Evolutionary conservation across 2,113 vertebrate species (phyloP).

Genomic region (Neodon shergylaensis): DNA sequence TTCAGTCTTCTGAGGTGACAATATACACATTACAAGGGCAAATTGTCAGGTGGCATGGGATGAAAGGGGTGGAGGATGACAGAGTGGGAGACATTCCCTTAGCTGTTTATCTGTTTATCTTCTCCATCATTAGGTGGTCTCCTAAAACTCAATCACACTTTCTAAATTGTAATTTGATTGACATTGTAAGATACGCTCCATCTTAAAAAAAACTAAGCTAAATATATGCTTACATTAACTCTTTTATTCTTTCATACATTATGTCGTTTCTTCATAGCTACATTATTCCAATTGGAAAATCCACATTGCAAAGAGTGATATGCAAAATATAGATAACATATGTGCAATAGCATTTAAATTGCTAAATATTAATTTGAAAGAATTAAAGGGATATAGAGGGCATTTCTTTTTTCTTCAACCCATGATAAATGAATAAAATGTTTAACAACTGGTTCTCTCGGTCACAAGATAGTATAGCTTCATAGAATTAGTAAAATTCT

Average conservation of each 20-base stretch:
- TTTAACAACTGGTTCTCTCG: background rate
- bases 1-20: constrained; percentile 49
- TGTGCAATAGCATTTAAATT: background rate
- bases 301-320: background rate
- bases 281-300: constrained; percentile 25
- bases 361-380: constrained; percentile 30
- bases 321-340: constrained; percentile 6
- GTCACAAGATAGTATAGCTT: background rate
- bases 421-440: background rate
- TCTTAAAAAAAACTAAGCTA: constrained; percentile 33
- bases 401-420: constrained; percentile 27
- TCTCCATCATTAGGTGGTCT: background rate
- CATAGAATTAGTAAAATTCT: background rate
- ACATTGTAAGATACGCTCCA: background rate
- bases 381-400: background rate
- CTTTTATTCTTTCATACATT: background rate
- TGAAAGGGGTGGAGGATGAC: background rate
- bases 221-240: background rate
- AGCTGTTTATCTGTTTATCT: background rate
- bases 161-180: constrained; percentile 16
- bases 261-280: constrained; percentile 8
- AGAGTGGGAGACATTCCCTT: background rate
- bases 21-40: background rate
- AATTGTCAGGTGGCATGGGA: background rate
- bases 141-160: constrained; percentile 31